Percentiles rank a stretch among this genome's conserved stretches.
phyloP scores from a whole-genome alignment of 1,140 invertebrate species.

The Bombus superbus region DNA sequence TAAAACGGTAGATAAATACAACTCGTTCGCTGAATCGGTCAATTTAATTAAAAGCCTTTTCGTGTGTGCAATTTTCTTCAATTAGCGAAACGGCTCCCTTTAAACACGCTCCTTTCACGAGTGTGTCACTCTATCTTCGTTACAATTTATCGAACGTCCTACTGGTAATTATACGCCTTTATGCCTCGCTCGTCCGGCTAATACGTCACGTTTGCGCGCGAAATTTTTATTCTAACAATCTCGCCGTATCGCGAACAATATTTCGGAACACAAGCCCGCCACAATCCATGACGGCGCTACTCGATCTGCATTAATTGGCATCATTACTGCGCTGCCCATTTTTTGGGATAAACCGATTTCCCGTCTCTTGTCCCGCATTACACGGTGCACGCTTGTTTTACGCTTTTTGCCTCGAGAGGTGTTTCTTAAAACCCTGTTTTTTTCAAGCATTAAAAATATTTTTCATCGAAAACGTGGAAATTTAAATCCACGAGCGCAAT shows the following conservation, averaged over 20 bases:
- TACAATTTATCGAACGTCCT: conserved; percentile 33
- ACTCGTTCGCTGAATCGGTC: conserved; percentile 12
- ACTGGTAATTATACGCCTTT: conserved; percentile 37
- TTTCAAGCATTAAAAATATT: conserved; percentile 2
- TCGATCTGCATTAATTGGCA: conserved; percentile 47
- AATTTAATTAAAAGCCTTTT: conserved; percentile 42
- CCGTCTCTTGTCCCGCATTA: neutral
- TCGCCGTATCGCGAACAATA: conserved; percentile 25
- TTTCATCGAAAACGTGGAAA: neutral
- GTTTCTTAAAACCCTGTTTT: conserved; percentile 1
- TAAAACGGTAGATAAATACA: conserved; percentile 34
- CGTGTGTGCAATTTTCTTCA: conserved; percentile 30
- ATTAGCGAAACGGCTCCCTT: conserved; percentile 29
- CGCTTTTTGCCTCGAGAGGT: conserved; percentile 4
- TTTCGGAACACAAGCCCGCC: conserved; percentile 29
- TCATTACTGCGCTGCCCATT: conserved; percentile 41
- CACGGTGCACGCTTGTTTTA: neutral
- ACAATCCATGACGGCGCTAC: conserved; percentile 14
- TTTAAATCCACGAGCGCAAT: neutral
- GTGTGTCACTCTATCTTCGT: conserved; percentile 21
- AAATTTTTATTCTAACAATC: conserved; percentile 48
- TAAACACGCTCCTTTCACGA: conserved; percentile 30
- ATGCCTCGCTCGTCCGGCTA: conserved; percentile 12
- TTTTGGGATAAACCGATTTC: conserved; percentile 33
- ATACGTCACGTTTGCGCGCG: conserved; percentile 43